Conservation (phyloP, 1,140 invertebrate genomes). For the Penaeus japonicus region DNA sequence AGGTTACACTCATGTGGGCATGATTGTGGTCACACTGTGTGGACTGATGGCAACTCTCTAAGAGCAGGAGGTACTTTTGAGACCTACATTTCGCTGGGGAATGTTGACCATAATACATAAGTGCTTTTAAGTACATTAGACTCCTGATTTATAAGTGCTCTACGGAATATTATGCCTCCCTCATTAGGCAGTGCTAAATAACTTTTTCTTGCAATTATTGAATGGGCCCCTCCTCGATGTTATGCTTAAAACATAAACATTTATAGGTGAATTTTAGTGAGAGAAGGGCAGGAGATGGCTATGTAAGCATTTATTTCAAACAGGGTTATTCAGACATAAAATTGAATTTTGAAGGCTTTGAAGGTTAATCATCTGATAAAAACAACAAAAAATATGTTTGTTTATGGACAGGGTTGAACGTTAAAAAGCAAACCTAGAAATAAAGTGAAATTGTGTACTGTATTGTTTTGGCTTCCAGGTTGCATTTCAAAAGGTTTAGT, state of each 20-base stretch:
- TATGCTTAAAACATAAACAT: constrained; percentile 51
- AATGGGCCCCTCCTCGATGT: constrained; percentile 55
- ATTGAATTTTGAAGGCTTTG: too few relatives aligned
- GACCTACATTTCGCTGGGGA: constrained; percentile 25
- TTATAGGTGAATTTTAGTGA: constrained; percentile 42
- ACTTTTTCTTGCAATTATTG: constrained; percentile 46
- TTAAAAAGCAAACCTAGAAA: too few relatives aligned
- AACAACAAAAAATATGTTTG: background rate
- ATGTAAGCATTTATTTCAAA: too few relatives aligned
- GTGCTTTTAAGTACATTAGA: constrained; percentile 49
- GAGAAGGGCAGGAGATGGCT: constrained; percentile 29
- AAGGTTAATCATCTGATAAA: background rate
- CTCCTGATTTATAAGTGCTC: constrained; percentile 44
- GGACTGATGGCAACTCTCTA: constrained; percentile 9
- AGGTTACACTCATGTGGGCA: constrained; percentile 20
- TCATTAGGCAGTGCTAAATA: constrained; percentile 16
- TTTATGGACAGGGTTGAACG: background rate
- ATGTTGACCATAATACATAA: constrained; percentile 42
- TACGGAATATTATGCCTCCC: constrained; percentile 31
- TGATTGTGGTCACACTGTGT: constrained; percentile 24
- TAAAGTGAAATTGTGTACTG: too few relatives aligned
- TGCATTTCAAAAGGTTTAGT: too few relatives aligned
- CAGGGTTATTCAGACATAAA: too few relatives aligned
- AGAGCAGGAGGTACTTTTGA: background rate
- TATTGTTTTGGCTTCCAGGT: too few relatives aligned